phyloP scores from a whole-genome alignment of 2,888 invertebrate genomes.

The Drosophila paracracens region DNA sequence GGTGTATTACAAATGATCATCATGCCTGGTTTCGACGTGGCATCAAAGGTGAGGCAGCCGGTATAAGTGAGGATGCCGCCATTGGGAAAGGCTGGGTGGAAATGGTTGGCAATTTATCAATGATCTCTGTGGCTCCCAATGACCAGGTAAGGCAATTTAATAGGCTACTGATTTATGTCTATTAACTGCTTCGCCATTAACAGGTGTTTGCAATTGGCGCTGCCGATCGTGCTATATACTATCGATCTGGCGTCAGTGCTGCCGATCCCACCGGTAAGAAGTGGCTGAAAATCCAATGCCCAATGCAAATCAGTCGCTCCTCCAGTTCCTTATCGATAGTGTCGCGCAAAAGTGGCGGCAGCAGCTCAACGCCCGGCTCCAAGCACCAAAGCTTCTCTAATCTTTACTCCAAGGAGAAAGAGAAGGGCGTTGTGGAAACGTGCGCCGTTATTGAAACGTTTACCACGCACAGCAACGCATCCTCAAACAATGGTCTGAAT shows the following conservation, averaged over 20 bases:
- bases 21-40: conserved; percentile 95
- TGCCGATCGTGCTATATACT: conserved; percentile 92
- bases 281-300: conserved; percentile 92
- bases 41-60: conserved; percentile 89
- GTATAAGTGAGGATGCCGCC: conserved; percentile 90
- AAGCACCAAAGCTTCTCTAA: conserved; percentile 90
- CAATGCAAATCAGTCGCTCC: conserved; percentile 92
- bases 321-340: conserved; percentile 92
- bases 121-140: conserved; percentile 93
- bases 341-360: conserved; percentile 85
- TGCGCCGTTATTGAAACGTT: conserved; percentile 83
- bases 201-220: conserved; percentile 91
- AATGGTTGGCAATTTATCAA: conserved; percentile 93
- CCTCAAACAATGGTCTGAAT: conserved; percentile 84
- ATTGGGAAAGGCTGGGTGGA: conserved; percentile 95
- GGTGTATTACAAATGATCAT: conserved; percentile 92
- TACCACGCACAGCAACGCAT: conserved; percentile 88
- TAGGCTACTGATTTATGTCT: too few relatives aligned
- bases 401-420: conserved; percentile 83
- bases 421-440: conserved; percentile 84
- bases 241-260: conserved; percentile 90
- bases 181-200: background rate
- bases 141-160: conserved; percentile 88
- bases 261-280: conserved; percentile 94
- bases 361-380: conserved; percentile 86